These are phyloP conservation scores for Harpegnathos saltator DNA, from an alignment of 1,140 invertebrate genomes.

Conservation along the genomic window DNA sequence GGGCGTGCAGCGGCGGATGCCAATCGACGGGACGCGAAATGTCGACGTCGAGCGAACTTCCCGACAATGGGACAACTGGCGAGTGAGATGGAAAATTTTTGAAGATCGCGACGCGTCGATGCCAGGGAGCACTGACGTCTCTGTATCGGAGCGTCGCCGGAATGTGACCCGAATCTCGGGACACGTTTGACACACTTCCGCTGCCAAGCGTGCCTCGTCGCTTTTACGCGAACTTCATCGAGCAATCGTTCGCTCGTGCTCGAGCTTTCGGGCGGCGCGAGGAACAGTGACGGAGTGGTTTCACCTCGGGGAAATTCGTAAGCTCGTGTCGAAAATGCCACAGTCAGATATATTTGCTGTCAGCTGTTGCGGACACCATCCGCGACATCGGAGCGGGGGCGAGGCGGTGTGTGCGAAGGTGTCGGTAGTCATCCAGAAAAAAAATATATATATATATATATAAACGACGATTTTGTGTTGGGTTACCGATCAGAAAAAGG, in stretches of 20 bases:
- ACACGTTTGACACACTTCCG: conserved; percentile 50
- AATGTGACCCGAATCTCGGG: conserved; percentile 54
- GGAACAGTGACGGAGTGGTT: conserved; percentile 35
- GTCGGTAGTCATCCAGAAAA: neutral
- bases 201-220: conserved; percentile 41
- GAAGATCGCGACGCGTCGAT: conserved; percentile 37
- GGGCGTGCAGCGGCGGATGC: neutral
- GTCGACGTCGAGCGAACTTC: conserved; percentile 50
- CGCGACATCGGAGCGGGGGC: neutral
- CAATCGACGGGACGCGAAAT: conserved; percentile 44
- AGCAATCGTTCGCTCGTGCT: conserved; percentile 43
- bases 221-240: conserved; percentile 56
- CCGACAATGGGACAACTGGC: conserved; percentile 27
- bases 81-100: conserved; percentile 58
- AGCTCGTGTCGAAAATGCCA: conserved; percentile 31
- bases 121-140: neutral
- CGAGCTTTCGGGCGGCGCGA: neutral
- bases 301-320: conserved; percentile 45
- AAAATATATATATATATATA: neutral
- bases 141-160: conserved; percentile 46
- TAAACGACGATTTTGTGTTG: neutral
- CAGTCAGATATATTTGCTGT: conserved; percentile 43
- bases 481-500: neutral
- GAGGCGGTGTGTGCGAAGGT: conserved; percentile 1
- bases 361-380: conserved; percentile 11